Evolutionary conservation across 2,113 vertebrate genomes (phyloP).

Genomic region (Gobiocypris rarus): DNA sequence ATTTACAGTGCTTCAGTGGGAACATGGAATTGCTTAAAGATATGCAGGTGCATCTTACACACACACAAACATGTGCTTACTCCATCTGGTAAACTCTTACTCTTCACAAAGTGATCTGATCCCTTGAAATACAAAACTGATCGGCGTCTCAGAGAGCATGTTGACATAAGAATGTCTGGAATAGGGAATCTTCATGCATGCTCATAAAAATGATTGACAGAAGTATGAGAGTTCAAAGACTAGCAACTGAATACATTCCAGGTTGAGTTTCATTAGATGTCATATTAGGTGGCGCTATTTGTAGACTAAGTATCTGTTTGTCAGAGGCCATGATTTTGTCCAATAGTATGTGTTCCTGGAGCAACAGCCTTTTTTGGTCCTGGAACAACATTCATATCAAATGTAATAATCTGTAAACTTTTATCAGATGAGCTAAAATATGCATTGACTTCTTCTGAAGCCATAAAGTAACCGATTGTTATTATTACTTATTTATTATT

Average conservation of each 20-base stretch:
- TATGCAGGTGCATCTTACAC: neutral
- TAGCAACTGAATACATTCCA: slow-evolving; percentile 27
- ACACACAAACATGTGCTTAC: neutral
- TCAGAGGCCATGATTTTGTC: neutral
- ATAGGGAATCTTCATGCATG: neutral
- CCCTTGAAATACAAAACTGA: slow-evolving; percentile 27
- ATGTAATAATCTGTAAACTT: neutral
- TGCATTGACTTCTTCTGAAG: neutral
- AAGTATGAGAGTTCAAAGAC: slow-evolving; percentile 35
- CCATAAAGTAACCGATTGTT: neutral
- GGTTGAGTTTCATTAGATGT: slow-evolving; percentile 33
- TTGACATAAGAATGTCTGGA: slow-evolving; percentile 14
- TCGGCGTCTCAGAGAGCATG: neutral
- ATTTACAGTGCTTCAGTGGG: neutral
- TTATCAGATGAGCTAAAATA: neutral
- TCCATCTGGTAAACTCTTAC: slow-evolving; percentile 7
- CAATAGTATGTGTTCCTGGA: neutral
- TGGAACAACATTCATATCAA: neutral
- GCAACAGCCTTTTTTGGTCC: neutral
- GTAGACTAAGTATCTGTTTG: slow-evolving; percentile 19
- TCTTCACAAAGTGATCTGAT: slow-evolving; percentile 16
- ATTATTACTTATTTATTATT: neutral
- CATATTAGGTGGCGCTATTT: slow-evolving; percentile 32
- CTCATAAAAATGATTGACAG: slow-evolving; percentile 39
- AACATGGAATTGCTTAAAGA: neutral